A percentile compares a stretch with the other conserved stretches of the same genome.
These are phyloP conservation scores for Dioctria linearis DNA, from an alignment of 2,888 invertebrate genomes.

Conservation along the genomic window DNA sequence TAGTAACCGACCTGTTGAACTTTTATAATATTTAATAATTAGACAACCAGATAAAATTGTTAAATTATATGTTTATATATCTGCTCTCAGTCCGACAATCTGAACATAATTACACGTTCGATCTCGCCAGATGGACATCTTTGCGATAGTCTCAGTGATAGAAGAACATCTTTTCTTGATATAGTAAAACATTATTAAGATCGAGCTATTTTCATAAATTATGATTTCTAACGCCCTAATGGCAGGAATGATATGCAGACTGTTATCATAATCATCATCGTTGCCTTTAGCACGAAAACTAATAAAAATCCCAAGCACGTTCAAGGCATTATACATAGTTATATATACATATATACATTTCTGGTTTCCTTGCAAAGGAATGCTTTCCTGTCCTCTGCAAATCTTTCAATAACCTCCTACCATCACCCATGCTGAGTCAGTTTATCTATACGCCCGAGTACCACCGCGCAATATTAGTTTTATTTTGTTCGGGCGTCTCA, in stretches of 20 bases:
- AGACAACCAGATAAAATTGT: background rate
- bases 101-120: no score
- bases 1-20: background rate
- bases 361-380: slow-evolving; percentile 27
- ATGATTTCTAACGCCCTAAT: background rate
- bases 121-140: no score
- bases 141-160: background rate
- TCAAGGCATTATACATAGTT: slow-evolving; percentile 26
- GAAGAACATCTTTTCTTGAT: background rate
- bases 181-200: background rate
- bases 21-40: background rate
- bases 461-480: slow-evolving; percentile 20
- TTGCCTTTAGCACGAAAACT: slow-evolving; percentile 27
- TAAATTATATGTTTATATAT: no score
- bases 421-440: slow-evolving; percentile 34
- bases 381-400: slow-evolving; percentile 49
- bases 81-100: no score
- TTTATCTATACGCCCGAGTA: slow-evolving; percentile 62
- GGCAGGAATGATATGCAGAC: background rate
- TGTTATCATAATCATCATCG: slow-evolving; percentile 13
- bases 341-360: background rate
- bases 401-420: slow-evolving; percentile 6
- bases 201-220: slow-evolving; percentile 25
- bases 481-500: slow-evolving; percentile 60
- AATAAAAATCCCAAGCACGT: slow-evolving; percentile 36